Conservation (phyloP, 2,113 vertebrate species). For the Ahaetulla prasina region DNA sequence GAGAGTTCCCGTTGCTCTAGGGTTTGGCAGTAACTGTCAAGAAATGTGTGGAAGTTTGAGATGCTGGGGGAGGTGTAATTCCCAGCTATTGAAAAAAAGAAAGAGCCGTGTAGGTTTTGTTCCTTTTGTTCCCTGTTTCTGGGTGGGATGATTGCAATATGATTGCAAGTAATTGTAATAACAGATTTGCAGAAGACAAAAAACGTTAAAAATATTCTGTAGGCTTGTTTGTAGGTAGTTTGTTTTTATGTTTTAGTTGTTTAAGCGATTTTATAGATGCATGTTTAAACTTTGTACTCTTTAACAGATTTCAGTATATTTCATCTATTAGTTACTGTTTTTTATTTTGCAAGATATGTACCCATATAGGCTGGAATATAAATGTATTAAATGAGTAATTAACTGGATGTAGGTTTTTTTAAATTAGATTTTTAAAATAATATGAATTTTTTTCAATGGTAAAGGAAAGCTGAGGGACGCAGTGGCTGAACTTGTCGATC, state of each 20-base stretch:
- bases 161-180: background rate
- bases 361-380: background rate
- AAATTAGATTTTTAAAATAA: background rate
- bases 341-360: background rate
- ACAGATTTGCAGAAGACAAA: background rate
- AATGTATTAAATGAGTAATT: background rate
- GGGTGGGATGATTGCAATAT: background rate
- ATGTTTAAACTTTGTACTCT: background rate
- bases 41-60: background rate
- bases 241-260: background rate
- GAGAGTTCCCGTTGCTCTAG: conserved; percentile 22
- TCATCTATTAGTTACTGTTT: background rate
- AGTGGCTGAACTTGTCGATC: too few relatives aligned
- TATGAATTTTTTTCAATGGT: too few relatives aligned
- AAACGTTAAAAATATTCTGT: background rate
- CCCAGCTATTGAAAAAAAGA: conserved; percentile 19
- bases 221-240: background rate
- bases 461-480: background rate
- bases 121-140: conserved; percentile 2
- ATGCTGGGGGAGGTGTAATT: conserved; percentile 13
- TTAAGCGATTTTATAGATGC: background rate
- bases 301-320: background rate
- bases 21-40: conserved; percentile 26
- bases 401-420: background rate
- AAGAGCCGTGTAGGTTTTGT: background rate